phyloP scores from a whole-genome alignment of 2,888 invertebrate species.

The Parnassius orleans region DNA sequence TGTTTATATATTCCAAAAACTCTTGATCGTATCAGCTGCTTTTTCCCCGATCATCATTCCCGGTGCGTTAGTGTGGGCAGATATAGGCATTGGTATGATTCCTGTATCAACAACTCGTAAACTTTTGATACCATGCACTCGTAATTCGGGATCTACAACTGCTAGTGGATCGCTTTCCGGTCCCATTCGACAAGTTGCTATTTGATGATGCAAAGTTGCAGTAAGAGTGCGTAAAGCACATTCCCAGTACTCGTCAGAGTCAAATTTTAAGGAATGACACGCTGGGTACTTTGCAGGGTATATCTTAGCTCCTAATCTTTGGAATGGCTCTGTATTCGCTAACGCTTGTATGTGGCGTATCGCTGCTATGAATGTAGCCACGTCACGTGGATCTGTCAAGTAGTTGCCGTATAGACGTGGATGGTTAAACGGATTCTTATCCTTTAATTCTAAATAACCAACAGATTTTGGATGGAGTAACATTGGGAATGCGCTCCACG shows the following conservation, averaged over 20 bases:
- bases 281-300: constrained; percentile 75
- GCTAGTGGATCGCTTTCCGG: constrained; percentile 80
- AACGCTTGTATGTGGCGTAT: constrained; percentile 83
- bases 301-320: constrained; percentile 76
- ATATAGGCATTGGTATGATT: constrained; percentile 83
- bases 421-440: constrained; percentile 86
- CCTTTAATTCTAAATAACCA: constrained; percentile 85
- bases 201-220: constrained; percentile 83
- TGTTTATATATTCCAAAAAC: constrained; percentile 53
- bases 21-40: constrained; percentile 83
- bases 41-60: constrained; percentile 87
- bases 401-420: constrained; percentile 92
- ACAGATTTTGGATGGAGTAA: constrained; percentile 87
- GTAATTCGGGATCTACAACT: constrained; percentile 83
- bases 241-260: constrained; percentile 85
- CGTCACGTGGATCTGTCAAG: constrained; percentile 82
- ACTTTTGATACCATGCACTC: constrained; percentile 81
- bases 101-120: constrained; percentile 86
- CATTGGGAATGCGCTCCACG: constrained; percentile 84
- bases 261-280: constrained; percentile 72
- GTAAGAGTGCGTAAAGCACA: constrained; percentile 83
- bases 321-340: constrained; percentile 80
- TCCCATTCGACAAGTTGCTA: constrained; percentile 88
- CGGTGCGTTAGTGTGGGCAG: constrained; percentile 85
- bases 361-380: constrained; percentile 81